phyloP scores from a whole-genome alignment of 2,888 invertebrate genomes.

The Augiades crinisus region DNA sequence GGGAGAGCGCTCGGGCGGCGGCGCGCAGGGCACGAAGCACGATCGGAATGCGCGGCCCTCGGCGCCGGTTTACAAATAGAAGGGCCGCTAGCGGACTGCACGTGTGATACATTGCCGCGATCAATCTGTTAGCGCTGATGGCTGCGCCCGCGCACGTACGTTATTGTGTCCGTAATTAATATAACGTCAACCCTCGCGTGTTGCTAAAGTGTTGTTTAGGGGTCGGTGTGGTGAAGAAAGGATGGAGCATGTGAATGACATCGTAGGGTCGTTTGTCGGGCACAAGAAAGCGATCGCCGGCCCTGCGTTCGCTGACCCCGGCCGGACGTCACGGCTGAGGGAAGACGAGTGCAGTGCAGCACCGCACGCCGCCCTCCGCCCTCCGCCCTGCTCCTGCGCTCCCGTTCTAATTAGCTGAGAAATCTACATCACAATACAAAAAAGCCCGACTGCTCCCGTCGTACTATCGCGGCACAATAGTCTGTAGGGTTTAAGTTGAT shows the following conservation, averaged over 20 bases:
- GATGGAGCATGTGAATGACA: slow-evolving; percentile 62
- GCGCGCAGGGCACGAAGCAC: slow-evolving; percentile 63
- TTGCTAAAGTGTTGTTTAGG: no score
- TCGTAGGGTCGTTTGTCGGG: slow-evolving; percentile 66
- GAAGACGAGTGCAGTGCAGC: slow-evolving; percentile 58
- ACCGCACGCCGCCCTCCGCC: slow-evolving; percentile 34
- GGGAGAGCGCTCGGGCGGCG: slow-evolving; percentile 46
- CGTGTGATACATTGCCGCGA: slow-evolving; percentile 75
- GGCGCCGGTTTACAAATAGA: slow-evolving; percentile 80
- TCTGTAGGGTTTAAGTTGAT: neutral
- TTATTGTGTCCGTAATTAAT: slow-evolving; percentile 17
- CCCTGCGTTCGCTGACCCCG: slow-evolving; percentile 75
- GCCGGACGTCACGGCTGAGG: slow-evolving; percentile 72
- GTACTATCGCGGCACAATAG: neutral
- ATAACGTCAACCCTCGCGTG: no score
- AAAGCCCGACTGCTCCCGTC: neutral
- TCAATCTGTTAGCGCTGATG: slow-evolving; percentile 71
- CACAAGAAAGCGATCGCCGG: slow-evolving; percentile 65
- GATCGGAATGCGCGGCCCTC: slow-evolving; percentile 76
- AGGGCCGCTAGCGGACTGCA: slow-evolving; percentile 75
- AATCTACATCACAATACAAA: slow-evolving; percentile 7
- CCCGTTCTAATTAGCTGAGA: slow-evolving; percentile 26
- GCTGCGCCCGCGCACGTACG: slow-evolving; percentile 51
- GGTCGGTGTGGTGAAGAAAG: slow-evolving; percentile 29
- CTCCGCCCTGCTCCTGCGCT: slow-evolving; percentile 29